phyloP scores from a whole-genome alignment of 2,113 vertebrate species.

The Epinephelus fuscoguttatus region DNA sequence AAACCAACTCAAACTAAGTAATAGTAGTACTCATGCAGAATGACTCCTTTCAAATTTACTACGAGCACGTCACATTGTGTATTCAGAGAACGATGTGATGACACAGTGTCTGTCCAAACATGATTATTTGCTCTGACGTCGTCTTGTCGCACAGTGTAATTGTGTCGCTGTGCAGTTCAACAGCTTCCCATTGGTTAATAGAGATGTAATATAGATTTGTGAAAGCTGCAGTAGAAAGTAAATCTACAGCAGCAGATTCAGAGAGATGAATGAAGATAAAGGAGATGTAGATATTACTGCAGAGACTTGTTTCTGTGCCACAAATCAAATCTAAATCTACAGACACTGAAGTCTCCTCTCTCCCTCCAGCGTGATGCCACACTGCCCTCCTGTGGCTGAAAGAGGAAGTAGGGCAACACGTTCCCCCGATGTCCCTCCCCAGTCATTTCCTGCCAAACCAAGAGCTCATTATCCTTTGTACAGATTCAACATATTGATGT shows the following conservation, averaged over 20 bases:
- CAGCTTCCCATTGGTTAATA: not conserved
- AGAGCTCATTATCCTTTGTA: constrained; percentile 9
- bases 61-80: not conserved
- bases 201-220: not conserved
- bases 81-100: not conserved
- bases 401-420: not conserved
- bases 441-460: constrained; percentile 27
- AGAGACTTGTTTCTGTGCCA: not conserved
- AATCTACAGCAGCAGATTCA: not conserved
- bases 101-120: not conserved
- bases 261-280: not conserved
- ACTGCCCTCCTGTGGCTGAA: constrained; percentile 70
- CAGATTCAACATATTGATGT: constrained; percentile 3
- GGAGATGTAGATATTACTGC: not conserved
- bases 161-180: not conserved
- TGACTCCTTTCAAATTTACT: not conserved
- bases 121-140: too few species aligned
- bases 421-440: not conserved
- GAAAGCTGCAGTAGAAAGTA: not conserved
- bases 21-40: too few species aligned
- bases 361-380: not conserved
- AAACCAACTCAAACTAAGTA: too few species aligned
- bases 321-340: not conserved
- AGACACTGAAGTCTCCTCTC: not conserved
- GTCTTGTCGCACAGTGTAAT: not conserved